Conservation (phyloP, 2,888 invertebrate species). For the Cotesia congregata region DNA sequence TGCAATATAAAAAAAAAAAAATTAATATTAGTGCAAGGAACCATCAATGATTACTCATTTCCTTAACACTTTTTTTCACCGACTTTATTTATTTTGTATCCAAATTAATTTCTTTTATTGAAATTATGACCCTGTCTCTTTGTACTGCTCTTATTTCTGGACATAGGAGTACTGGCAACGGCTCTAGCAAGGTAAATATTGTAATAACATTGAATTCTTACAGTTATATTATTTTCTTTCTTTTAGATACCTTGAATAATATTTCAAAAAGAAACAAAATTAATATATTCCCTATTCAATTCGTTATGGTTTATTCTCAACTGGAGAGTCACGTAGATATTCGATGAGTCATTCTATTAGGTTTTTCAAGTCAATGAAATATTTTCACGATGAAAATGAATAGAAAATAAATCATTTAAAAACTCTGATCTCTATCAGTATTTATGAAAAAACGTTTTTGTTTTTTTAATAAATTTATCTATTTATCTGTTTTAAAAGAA, state of each 20-base stretch:
- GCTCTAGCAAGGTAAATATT: slow-evolving; percentile 37
- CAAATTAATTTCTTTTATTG: not conserved
- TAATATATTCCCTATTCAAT: not conserved
- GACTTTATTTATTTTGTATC: not conserved
- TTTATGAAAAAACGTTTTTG: slow-evolving; percentile 44
- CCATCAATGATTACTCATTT: not conserved
- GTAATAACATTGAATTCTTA: slow-evolving; percentile 18
- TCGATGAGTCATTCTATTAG: not conserved
- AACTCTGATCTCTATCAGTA: slow-evolving; percentile 49
- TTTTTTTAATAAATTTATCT: too few relatives aligned
- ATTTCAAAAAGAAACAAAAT: not conserved
- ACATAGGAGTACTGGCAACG: slow-evolving; percentile 24
- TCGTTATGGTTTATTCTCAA: not conserved
- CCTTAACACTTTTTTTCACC: not conserved
- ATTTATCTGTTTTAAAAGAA: too few relatives aligned
- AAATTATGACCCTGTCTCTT: not conserved
- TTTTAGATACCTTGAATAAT: not conserved
- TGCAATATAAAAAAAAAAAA: not conserved
- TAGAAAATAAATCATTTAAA: slow-evolving; percentile 10
- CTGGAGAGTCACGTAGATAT: not conserved
- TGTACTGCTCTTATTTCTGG: slow-evolving; percentile 24
- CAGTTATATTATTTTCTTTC: not conserved
- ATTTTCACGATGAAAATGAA: not conserved
- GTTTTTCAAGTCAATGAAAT: not conserved
- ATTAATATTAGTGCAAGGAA: not conserved